Percentiles rank a stretch among this genome's conserved stretches.
Evolutionary conservation across 2,888 invertebrate genomes (phyloP).

Genomic region (Andrena dorsata): DNA sequence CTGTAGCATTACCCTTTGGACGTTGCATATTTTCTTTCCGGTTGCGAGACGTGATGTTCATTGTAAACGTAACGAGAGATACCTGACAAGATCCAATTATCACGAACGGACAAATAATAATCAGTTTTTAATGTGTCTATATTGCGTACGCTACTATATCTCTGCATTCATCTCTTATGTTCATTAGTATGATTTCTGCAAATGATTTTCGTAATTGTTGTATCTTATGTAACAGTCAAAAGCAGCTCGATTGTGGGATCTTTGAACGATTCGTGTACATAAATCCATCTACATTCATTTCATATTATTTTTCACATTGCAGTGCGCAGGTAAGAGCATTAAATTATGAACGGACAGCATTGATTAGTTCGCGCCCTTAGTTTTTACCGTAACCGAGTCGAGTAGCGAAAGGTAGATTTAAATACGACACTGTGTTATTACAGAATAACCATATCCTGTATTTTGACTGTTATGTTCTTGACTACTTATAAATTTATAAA

Average conservation of each 20-base stretch:
- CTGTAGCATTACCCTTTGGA: conserved; percentile 62
- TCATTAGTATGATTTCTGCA: conserved; percentile 52
- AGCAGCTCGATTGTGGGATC: conserved; percentile 48
- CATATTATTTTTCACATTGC: conserved; percentile 33
- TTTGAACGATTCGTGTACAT: conserved; percentile 17
- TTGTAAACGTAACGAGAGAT: conserved; percentile 45
- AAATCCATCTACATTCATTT: conserved; percentile 24
- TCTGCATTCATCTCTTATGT: conserved; percentile 43
- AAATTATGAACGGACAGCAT: conserved; percentile 33
- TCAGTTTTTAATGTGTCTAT: conserved; percentile 49
- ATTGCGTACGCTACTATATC: conserved; percentile 51
- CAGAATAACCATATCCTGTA: conserved; percentile 44
- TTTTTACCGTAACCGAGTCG: conserved; percentile 34
- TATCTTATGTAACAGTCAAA: conserved; percentile 69
- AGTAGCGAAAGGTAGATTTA: conserved; percentile 22
- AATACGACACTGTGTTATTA: conserved; percentile 24
- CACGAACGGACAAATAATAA: conserved; percentile 44
- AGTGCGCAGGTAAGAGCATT: conserved; percentile 45
- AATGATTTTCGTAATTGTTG: conserved; percentile 55
- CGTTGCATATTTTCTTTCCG: conserved; percentile 56
- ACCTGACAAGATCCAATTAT: conserved; percentile 36
- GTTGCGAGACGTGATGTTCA: conserved; percentile 47
- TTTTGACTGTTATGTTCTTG: conserved; percentile 71
- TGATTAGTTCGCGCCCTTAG: conserved; percentile 41
- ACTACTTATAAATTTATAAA: conserved; percentile 69